Evolutionary conservation across 2,888 invertebrate species (phyloP), one percentile per base, ranked within the genome.

Genomic region (Cephus pygmeus): DNA sequence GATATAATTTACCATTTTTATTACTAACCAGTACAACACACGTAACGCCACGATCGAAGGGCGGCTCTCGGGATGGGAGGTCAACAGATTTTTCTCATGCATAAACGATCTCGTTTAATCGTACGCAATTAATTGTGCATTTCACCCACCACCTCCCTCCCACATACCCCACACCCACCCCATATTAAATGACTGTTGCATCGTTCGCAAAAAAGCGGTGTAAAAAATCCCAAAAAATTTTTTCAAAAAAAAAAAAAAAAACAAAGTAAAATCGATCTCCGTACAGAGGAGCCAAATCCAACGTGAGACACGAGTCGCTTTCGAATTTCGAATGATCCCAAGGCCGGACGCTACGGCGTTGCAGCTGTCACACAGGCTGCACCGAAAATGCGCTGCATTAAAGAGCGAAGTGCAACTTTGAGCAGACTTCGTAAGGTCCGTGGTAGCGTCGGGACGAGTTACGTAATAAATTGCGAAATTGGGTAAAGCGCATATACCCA

Each of bases 11-110:
- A 85, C 84, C 81, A 83, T 81, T 79, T 77, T 79, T 81, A 87
- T 85, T 81, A 82, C 87, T 88, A 87, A 87, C 85, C 88, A 85
- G 85, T 87, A 88, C 88, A 88, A 89, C 88, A 87, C 88, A 85
- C 87, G 84, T 86, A 85, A 85, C 84, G 84, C 68, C 71, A 76
- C 78, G 74, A 30, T 73, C 71, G 40, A 34, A 77, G 40, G 40
- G 74, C 34, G 35, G 69, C 68, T 77, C 56, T 34, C 77, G 69
- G 23, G 56, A 56, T 56, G 56, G 9, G 56, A 56, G 56, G 2
- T 56, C 56, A 56, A 23, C 6, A 23, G 56, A 56, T 56, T 56
- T 23, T 23, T 56, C 23, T 23, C 56, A 15, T 1, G 23, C 56
- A 23, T 56, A 56, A 56, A 56, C 56, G 56, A 56, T 56, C 23